Evolutionary conservation across 2,113 vertebrate genomes (phyloP).

Genomic region (Chloropsis hardwickii): DNA sequence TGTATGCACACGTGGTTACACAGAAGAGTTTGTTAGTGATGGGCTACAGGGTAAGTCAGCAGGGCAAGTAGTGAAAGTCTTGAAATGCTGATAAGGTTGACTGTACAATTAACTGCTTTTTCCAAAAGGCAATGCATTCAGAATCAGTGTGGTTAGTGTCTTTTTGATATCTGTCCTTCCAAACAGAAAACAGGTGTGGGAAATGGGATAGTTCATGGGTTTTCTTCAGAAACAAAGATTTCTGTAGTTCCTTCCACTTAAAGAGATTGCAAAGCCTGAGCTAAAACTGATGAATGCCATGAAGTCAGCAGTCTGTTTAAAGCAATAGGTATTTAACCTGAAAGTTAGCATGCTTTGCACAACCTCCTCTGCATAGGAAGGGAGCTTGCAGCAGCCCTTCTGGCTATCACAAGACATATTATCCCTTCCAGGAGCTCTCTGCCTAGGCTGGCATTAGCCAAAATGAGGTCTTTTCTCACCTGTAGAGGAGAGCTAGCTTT

Average conservation of each 20-base stretch:
- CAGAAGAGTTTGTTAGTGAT: not conserved
- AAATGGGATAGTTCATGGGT: rapidly evolving
- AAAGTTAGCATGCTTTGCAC: not conserved
- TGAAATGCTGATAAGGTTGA: not conserved
- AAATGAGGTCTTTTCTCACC: not conserved
- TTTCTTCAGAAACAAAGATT: not conserved
- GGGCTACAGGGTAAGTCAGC: not conserved
- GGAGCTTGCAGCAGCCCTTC: not conserved
- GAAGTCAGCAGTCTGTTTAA: not conserved
- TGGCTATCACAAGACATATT: not conserved
- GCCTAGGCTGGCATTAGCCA: not conserved
- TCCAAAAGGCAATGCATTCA: not conserved
- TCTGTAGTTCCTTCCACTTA: not conserved
- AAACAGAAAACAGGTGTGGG: not conserved
- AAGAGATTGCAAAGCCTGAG: not conserved
- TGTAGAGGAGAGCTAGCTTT: not conserved
- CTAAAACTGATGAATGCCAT: not conserved
- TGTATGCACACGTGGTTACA: rapidly evolving
- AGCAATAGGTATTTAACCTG: not conserved
- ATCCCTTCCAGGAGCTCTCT: not conserved
- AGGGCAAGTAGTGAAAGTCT: not conserved
- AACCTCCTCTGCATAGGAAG: not conserved
- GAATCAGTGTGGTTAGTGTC: not conserved
- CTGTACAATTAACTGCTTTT: not conserved
- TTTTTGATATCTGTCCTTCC: not conserved